Evolutionary conservation across 2,888 invertebrate species (phyloP), one percentile per base, ranked within the genome.

Genomic region (Prenolepis imparis): DNA sequence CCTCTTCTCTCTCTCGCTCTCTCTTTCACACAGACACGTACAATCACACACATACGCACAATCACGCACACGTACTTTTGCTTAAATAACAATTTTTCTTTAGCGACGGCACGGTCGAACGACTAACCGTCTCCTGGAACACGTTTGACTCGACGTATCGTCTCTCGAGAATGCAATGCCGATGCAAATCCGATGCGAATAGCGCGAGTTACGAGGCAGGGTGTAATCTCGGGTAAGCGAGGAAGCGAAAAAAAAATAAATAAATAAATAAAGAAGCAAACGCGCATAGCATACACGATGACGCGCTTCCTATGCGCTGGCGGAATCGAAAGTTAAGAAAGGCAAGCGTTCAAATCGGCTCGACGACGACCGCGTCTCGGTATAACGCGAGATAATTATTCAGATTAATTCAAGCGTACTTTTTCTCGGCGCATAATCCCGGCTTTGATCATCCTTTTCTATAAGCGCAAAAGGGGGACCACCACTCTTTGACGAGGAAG

Each of bases 101-200:
- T 83, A 87, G 81, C 87, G 87, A 84, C 90, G 89, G 86, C 87
- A 70, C 74, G 83, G 83, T 86, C 86, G 86, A 86, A 64, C 84
- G 82, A 84, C 74, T 74, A 81, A 73, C 85, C 85, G 88, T 87
- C 87, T 83, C 84, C 83, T 81, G 86, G 87, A 89, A 87, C 84
- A 87, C 87, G 83, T 87, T 87, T 87, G 66, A 70, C 81, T 85
- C 66, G 84, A 85, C 85, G 75, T 82, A 85, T 83, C 66, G 74
- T 77, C 81, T 68, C 73, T 64, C 68, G 36, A 70, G 74, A 74
- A 59, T 48, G 73, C 68, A 74, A 77, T 85, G 73, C 52, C 74
- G 44, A 74, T 68, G 48, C 44, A 39, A 55, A 63, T 59, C 28
- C 75, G 52, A n/a, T 52, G 75, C 75, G 84, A 80, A 86, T 80